Base-by-base conservation (phyloP, 2,797 vertebrate genomes). In the Gymnoscopelus braueri region DNA sequence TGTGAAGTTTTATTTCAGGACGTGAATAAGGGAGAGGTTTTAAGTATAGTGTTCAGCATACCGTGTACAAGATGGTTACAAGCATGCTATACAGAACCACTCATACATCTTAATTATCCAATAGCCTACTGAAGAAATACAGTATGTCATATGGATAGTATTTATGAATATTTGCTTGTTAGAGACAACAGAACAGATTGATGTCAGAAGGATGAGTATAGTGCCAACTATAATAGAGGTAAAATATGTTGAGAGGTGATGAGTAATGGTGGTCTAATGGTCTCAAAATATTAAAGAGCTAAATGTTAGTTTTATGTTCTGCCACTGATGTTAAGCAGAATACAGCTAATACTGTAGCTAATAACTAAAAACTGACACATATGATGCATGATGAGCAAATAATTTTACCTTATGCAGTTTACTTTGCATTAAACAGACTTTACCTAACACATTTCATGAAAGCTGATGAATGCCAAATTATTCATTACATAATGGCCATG, bases 1-100 rank as follows among this genome's bases (percentile, higher is more conserved):
- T 80, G 79, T 75, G 67, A 10, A 55, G 78, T 77, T 90, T 89
- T 79, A 90, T 89, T 91, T 86, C 47, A 85, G 85, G 86, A 84
- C 85, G 87, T 90, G 87, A 85, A 89, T 90, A 83, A 84, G 10
- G 65, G 67, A 77, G 60, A 79, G 77, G 83, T 87, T 82, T 81
- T 68, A 49, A 85, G 74, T 72, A 75, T 67, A 69, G 84, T 78
- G 83, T 84, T 83, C 77, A 85, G 79, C 83, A 79, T 76, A 84
- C 73, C 86, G 84, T 83, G 77, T 71, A 87, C 71, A 86, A 63
- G 86, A 89, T 81, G 84, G 72, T 83, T 75, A 86, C 78, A 79
- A 82, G 77, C 85, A 87, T 80, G 83, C 74, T 74, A 79, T 81
- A 65, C 73, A 70, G 74, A 66, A 74, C 69, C 72, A 81, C 72